These are phyloP conservation scores for Acromyrmex charruanus DNA, from an alignment of 1,140 invertebrate genomes.

Conservation along the genomic window DNA sequence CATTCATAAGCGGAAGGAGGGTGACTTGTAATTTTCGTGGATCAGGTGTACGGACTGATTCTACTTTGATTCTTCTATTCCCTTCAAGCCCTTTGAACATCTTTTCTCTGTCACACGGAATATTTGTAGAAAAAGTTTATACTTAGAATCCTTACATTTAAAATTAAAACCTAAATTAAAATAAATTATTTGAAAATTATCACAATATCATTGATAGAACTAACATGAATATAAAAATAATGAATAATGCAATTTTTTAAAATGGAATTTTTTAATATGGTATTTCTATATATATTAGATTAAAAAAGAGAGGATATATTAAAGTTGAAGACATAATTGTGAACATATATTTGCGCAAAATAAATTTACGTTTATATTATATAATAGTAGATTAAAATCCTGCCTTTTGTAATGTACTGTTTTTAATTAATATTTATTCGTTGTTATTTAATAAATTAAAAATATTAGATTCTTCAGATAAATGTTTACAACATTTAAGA, in stretches of 20 bases:
- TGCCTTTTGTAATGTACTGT: not conserved
- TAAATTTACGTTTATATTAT: not conserved
- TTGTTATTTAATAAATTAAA: too few species aligned
- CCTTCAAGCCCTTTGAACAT: not conserved
- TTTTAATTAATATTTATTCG: not conserved
- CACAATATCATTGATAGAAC: not conserved
- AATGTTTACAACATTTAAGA: too few species aligned
- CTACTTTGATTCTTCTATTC: not conserved
- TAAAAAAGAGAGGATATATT: not conserved
- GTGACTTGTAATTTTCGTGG: not conserved
- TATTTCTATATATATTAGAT: too few species aligned
- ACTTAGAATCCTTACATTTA: not conserved
- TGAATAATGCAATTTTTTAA: not conserved
- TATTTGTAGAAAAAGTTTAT: not conserved
- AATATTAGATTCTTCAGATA: too few species aligned
- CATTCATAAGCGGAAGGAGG: constrained; percentile 15
- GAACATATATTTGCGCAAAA: not conserved
- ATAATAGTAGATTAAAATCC: not conserved
- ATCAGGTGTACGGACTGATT: not conserved
- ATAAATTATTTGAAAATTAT: not conserved
- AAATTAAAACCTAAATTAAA: not conserved
- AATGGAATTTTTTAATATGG: not conserved
- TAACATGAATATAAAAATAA: not conserved
- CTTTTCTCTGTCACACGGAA: not conserved
- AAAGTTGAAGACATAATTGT: not conserved